phyloP scores from a whole-genome alignment of 2,113 vertebrate species.

The Ammodytes marinus region DNA sequence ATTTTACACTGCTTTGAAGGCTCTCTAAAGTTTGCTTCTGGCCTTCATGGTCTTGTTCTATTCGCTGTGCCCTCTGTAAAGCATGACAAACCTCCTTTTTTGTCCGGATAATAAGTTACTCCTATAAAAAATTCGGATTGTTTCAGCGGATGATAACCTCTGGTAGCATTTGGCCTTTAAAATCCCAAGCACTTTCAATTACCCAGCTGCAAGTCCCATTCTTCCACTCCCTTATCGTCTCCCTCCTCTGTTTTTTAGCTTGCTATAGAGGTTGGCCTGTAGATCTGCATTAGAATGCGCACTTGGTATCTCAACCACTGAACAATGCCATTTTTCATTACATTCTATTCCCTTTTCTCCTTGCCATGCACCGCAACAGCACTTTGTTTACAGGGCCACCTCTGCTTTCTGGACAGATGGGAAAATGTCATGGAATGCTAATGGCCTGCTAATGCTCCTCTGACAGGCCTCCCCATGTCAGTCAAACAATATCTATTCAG shows the following conservation, averaged over 20 bases:
- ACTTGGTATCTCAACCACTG: slow-evolving; percentile 62
- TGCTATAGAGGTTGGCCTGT: slow-evolving; percentile 69
- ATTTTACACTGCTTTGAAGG: slow-evolving; percentile 59
- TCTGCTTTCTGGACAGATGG: slow-evolving; percentile 65
- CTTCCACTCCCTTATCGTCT: slow-evolving; percentile 73
- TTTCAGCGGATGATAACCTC: slow-evolving; percentile 79
- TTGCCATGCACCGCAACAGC: slow-evolving; percentile 58
- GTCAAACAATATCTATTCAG: slow-evolving; percentile 72
- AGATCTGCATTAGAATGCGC: slow-evolving; percentile 77
- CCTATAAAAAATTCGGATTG: slow-evolving; percentile 77
- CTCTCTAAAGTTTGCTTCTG: slow-evolving; percentile 69
- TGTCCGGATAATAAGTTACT: slow-evolving; percentile 74
- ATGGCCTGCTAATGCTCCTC: slow-evolving; percentile 71
- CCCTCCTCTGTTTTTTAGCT: slow-evolving; percentile 72
- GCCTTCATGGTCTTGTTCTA: slow-evolving; percentile 71
- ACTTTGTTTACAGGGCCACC: slow-evolving; percentile 79
- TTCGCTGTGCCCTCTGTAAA: slow-evolving; percentile 50
- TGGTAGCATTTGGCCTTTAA: slow-evolving; percentile 80
- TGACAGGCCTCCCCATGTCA: slow-evolving; percentile 65
- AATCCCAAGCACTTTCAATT: slow-evolving; percentile 78
- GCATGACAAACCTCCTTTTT: slow-evolving; percentile 63
- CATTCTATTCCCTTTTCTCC: slow-evolving; percentile 74
- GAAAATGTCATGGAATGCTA: slow-evolving; percentile 85
- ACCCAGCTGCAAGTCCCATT: slow-evolving; percentile 65
- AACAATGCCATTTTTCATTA: slow-evolving; percentile 80